Evolutionary conservation across 2,797 vertebrate species (phyloP), one percentile per base, ranked within the genome.

Genomic region (Botia kubotai): DNA sequence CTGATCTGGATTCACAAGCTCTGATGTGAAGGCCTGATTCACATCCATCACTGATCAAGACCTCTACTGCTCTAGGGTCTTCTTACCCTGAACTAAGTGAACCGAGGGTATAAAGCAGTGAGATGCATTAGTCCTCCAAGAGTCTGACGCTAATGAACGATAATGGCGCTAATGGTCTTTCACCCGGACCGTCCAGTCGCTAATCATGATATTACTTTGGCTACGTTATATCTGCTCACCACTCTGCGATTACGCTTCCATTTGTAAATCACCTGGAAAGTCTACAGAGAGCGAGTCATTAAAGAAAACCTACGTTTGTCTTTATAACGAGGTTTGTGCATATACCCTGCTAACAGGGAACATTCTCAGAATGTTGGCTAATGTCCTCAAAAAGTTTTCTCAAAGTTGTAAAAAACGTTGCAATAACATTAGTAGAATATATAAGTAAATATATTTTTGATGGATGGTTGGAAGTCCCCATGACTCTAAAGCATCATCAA

Each of bases 161-260:
- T 85, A 80, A 83, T 83, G 33, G 72, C 33, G 46, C 79, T 83
- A 77, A 87, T 69, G 77, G 57, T 53, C 73, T 71, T 80, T 81
- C 72, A 63, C 75, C n/a, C 69, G 70, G 79, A 76, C 75, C 46
- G 58, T 68, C 58, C 71, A 17, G 58, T 57, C 26, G 68, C 73
- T 85, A 85, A 85, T 83, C 83, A 85, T 52, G 23, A 70, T 73
- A 80, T 82, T 70, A 73, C 29, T 77, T 52, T 69, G 72, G 73
- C 19, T 26, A 11, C 12, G 21, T 39, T 67, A 72, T 65, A 66
- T 79, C 72, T 39, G 17, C 60, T 76, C 48, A 57, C 72, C 46
- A 17, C 52, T 70, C 50, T 50, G 50, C 29, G 62, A 33, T 48
- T 60, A 55, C 11, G 13, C 23, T 26, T 62, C 69, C 53, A 11